phyloP scores from a whole-genome alignment of 2,797 vertebrate species.

The Hippocampus kuda region DNA sequence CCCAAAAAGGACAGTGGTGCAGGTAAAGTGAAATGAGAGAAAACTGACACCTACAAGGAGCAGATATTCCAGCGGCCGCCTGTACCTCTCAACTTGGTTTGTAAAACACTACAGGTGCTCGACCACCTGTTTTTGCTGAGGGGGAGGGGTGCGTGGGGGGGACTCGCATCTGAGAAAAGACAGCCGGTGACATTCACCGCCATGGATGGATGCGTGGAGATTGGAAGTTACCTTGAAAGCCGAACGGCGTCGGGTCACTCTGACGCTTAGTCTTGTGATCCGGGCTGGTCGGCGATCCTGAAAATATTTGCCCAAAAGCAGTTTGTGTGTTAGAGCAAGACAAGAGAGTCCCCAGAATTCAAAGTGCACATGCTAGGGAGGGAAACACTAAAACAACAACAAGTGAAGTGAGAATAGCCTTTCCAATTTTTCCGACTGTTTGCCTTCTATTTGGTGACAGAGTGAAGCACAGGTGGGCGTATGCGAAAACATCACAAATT shows the following conservation, averaged over 20 bases:
- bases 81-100: conserved; percentile 68
- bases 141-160: conserved; percentile 46
- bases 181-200: neutral
- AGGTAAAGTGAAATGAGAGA: neutral
- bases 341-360: neutral
- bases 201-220: neutral
- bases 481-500: neutral
- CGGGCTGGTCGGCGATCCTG: conserved; percentile 86
- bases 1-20: conserved; percentile 10
- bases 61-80: conserved; percentile 8
- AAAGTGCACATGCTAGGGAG: neutral
- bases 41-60: neutral
- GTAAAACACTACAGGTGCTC: conserved; percentile 72
- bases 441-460: neutral
- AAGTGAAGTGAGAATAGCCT: neutral
- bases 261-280: conserved; percentile 94
- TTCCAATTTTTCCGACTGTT: neutral
- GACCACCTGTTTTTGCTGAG: conserved; percentile 70
- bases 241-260: conserved; percentile 95
- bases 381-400: neutral
- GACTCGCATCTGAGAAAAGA: conserved; percentile 61
- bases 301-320: conserved; percentile 24
- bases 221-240: conserved; percentile 79
- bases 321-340: conserved; percentile 1
- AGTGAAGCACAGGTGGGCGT: neutral